phyloP scores from a whole-genome alignment of 2,888 invertebrate species.

The Lomographa bimaculata region DNA sequence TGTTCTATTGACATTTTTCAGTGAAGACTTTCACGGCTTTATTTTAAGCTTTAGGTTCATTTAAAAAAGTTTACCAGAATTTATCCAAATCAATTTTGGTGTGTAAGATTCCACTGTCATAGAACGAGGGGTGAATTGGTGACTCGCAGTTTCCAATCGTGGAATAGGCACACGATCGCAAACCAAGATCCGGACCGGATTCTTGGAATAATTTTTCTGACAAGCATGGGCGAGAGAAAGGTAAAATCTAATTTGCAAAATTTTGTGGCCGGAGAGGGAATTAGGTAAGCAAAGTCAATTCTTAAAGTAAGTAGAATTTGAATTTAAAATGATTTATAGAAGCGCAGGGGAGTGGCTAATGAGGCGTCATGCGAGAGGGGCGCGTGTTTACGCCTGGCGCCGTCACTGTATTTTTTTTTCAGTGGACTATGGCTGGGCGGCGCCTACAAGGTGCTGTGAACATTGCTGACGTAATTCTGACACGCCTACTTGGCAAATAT shows the following conservation, averaged over 20 bases:
- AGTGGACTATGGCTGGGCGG: constrained; percentile 61
- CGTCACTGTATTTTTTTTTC: constrained; percentile 58
- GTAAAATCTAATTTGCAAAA: constrained; percentile 78
- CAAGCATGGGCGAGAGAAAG: constrained; percentile 57
- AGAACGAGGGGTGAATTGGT: constrained; percentile 33
- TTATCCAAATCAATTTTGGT: too few relatives aligned
- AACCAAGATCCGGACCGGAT: constrained; percentile 57
- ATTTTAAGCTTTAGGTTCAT: too few relatives aligned
- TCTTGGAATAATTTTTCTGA: constrained; percentile 58
- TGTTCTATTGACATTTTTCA: not conserved
- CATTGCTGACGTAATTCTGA: constrained; percentile 51
- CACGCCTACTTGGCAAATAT: constrained; percentile 54
- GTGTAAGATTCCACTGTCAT: constrained; percentile 25
- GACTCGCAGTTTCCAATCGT: constrained; percentile 43
- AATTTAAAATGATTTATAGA: constrained; percentile 83
- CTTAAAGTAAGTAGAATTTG: constrained; percentile 80
- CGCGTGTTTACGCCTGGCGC: constrained; percentile 65
- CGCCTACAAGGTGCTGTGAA: constrained; percentile 37
- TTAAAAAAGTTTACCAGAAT: too few relatives aligned
- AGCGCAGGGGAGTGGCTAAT: constrained; percentile 80
- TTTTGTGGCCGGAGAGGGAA: constrained; percentile 72
- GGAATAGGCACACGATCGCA: constrained; percentile 51
- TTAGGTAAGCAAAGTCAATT: constrained; percentile 80
- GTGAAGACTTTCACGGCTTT: too few relatives aligned
- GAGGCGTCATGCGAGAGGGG: constrained; percentile 81